A percentile compares a stretch with the other conserved stretches of the same genome.
These are phyloP conservation scores for Pyrochroa serraticornis DNA, from an alignment of 2,888 invertebrate genomes.

Conservation along the genomic window DNA sequence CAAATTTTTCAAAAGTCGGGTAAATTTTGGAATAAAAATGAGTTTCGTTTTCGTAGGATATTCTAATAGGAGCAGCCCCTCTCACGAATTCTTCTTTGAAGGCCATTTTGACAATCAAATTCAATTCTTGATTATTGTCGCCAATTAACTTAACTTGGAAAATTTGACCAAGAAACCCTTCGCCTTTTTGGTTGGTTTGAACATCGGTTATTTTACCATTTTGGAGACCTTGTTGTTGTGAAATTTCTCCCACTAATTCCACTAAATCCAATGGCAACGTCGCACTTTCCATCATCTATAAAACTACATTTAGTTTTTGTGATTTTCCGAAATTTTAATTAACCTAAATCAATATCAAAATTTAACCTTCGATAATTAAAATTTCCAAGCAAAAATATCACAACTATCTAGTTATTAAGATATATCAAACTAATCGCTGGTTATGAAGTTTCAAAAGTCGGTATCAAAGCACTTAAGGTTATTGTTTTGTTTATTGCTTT, in stretches of 20 bases:
- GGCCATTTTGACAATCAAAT: slow-evolving; percentile 23
- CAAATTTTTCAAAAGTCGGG: slow-evolving; percentile 19
- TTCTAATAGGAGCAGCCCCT: slow-evolving; percentile 11
- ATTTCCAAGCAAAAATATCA: no score
- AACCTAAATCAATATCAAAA: no score
- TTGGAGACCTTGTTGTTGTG: neutral
- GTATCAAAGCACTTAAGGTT: no score
- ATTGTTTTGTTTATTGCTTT: no score
- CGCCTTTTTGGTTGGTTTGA: slow-evolving; percentile 21
- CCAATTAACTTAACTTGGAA: slow-evolving; percentile 1
- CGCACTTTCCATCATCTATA: no score
- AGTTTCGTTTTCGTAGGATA: slow-evolving; percentile 25
- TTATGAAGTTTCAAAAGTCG: no score
- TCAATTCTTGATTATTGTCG: slow-evolving; percentile 2
- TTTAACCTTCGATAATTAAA: no score
- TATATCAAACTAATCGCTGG: no score
- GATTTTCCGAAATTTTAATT: no score
- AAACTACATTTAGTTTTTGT: no score
- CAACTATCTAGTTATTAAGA: no score
- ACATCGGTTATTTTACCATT: neutral
- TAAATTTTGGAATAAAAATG: slow-evolving; percentile 24
- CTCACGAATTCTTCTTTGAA: slow-evolving; percentile 6
- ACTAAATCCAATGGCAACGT: neutral
- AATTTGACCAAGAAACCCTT: slow-evolving; percentile 29
- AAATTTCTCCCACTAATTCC: neutral